A percentile compares a stretch with the other conserved stretches of the same genome.
Conservation (phyloP, 2,888 invertebrate species). For the Galeruca laticollis region DNA sequence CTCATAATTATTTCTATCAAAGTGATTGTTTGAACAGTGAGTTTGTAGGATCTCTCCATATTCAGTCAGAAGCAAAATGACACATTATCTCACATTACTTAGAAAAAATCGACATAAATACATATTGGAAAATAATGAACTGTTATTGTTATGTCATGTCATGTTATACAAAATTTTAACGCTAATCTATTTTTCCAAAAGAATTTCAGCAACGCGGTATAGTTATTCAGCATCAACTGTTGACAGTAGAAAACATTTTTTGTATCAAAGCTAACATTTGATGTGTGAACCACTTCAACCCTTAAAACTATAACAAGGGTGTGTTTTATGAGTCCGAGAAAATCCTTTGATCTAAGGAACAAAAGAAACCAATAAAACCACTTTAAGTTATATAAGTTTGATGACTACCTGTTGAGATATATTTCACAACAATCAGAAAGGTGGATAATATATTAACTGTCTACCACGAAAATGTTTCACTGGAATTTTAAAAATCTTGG, state of each 20-base stretch:
- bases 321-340: constrained; percentile 44
- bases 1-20: too few species aligned
- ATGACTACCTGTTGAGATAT: constrained; percentile 41
- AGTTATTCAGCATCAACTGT: neutral
- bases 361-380: constrained; percentile 40
- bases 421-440: constrained; percentile 22
- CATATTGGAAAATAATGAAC: too few species aligned
- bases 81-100: too few species aligned
- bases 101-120: too few species aligned
- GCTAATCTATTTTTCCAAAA: neutral
- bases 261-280: neutral
- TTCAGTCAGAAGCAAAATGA: too few species aligned
- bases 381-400: constrained; percentile 38
- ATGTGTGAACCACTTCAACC: constrained; percentile 35
- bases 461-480: neutral
- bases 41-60: too few species aligned
- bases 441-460: constrained; percentile 26
- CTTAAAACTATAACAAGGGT: constrained; percentile 41
- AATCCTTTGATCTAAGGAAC: constrained; percentile 37
- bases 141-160: too few species aligned
- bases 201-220: neutral
- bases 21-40: too few species aligned
- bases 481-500: constrained; percentile 20
- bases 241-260: neutral
- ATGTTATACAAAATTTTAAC: too few species aligned